Evolutionary conservation across 2,888 invertebrate genomes (phyloP).

Genomic region (Sclerodermus sp.): DNA sequence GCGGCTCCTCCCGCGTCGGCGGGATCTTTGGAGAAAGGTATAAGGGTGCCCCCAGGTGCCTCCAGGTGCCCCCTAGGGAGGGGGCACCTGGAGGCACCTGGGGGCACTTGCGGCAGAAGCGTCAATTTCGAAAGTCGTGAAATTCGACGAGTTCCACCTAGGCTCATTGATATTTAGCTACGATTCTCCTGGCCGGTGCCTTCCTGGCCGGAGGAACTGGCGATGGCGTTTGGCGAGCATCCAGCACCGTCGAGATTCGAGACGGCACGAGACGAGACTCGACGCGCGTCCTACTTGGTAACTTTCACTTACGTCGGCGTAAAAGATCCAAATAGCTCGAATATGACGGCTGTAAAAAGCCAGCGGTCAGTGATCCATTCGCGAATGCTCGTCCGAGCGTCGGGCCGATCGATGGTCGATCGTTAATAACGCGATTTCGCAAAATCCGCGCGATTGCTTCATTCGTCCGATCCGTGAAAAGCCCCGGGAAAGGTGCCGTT

Average conservation of each 20-base stretch:
- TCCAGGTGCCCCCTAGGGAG: no score
- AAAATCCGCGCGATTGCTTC: no score
- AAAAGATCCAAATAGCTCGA: conserved; percentile 48
- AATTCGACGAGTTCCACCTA: conserved; percentile 1
- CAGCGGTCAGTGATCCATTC: background rate
- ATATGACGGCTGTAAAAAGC: conserved; percentile 2
- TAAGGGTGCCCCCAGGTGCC: no score
- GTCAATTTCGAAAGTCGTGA: conserved; percentile 18
- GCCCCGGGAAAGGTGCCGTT: background rate
- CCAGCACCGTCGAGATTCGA: conserved; percentile 26
- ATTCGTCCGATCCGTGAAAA: no score
- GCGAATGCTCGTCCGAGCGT: no score
- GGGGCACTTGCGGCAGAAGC: conserved; percentile 2
- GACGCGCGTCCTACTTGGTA: conserved; percentile 54
- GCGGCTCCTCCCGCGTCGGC: no score
- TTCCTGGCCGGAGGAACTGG: conserved; percentile 22
- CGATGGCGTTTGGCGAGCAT: conserved; percentile 49
- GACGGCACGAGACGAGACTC: conserved; percentile 28
- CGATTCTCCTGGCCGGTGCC: conserved; percentile 22
- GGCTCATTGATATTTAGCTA: conserved; percentile 14
- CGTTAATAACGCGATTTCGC: no score
- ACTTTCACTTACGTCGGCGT: conserved; percentile 56
- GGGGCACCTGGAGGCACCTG: no score
- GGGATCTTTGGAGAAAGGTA: no score
- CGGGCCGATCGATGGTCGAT: no score